A percentile compares a stretch with the other conserved stretches of the same genome.
Evolutionary conservation across 2,888 invertebrate species (phyloP).

Genomic region (Drosophila mimetica): DNA sequence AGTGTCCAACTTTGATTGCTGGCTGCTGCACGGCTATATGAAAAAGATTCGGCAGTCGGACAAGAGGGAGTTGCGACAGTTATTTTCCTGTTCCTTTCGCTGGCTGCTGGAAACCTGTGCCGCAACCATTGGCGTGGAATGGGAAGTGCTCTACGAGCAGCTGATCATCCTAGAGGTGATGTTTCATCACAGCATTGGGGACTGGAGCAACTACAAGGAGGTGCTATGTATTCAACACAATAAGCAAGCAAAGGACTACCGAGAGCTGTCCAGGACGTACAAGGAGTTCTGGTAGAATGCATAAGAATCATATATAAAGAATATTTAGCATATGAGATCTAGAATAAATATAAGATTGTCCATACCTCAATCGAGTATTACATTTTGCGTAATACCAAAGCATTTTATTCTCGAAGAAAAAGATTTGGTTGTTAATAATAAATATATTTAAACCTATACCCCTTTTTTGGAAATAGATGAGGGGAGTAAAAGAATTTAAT

Average conservation of each 20-base stretch:
- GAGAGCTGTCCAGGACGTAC: slow-evolving; percentile 58
- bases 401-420: too few species aligned
- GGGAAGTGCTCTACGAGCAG: slow-evolving; percentile 80
- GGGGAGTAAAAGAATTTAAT: too few species aligned
- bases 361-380: too few species aligned
- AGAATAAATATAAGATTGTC: background rate
- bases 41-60: slow-evolving; percentile 47
- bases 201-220: slow-evolving; percentile 66
- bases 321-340: background rate
- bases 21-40: slow-evolving; percentile 78
- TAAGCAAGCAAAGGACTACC: slow-evolving; percentile 71
- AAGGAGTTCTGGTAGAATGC: slow-evolving; percentile 70
- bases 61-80: slow-evolving; percentile 65
- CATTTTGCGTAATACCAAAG: too few species aligned
- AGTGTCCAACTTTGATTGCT: slow-evolving; percentile 82
- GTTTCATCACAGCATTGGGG: slow-evolving; percentile 78
- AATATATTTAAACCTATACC: too few species aligned
- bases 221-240: slow-evolving; percentile 61
- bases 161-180: slow-evolving; percentile 80
- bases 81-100: slow-evolving; percentile 81
- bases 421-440: too few species aligned
- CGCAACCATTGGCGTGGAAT: slow-evolving; percentile 75
- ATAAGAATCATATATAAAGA: background rate
- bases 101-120: slow-evolving; percentile 84
- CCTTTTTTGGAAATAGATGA: too few species aligned